phyloP scores from a whole-genome alignment of 2,888 invertebrate species.

The Meganola albula region DNA sequence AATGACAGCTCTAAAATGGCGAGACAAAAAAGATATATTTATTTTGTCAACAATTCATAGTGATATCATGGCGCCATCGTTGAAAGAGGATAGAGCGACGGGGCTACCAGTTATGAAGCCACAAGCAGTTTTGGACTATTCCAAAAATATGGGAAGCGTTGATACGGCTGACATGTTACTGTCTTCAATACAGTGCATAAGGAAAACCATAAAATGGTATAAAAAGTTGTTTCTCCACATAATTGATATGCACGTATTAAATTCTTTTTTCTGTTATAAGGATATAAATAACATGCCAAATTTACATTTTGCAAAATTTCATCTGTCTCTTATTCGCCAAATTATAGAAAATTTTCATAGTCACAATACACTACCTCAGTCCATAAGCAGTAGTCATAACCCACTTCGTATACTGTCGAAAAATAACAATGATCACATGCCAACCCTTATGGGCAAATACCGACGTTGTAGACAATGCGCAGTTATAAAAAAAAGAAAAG shows the following conservation, averaged over 20 bases:
- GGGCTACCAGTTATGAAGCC: constrained; percentile 15
- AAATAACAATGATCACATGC: constrained; percentile 11
- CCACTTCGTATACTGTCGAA: constrained; percentile 10
- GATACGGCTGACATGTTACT: constrained; percentile 20
- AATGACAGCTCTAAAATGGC: constrained; percentile 21
- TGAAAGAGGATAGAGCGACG: constrained; percentile 13
- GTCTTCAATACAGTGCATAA: constrained; percentile 14
- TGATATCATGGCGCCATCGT: constrained; percentile 13
- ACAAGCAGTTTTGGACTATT: constrained; percentile 16
- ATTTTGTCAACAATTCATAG: constrained; percentile 17
- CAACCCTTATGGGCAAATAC: constrained; percentile 9
- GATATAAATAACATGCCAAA: constrained; percentile 8
- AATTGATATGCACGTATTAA: constrained; percentile 12
- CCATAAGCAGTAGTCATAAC: constrained; percentile 9
- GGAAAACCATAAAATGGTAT: constrained; percentile 16
- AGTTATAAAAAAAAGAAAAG: constrained; percentile 10
- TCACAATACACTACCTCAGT: constrained; percentile 4
- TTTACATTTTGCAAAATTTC: constrained; percentile 12
- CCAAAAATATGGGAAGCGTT: constrained; percentile 17
- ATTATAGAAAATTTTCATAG: constrained; percentile 13
- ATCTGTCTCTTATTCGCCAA: constrained; percentile 11
- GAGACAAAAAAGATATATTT: constrained; percentile 19
- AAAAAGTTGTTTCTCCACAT: constrained; percentile 17
- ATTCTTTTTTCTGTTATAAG: constrained; percentile 9
- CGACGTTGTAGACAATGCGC: constrained; percentile 14